Conservation (phyloP, 2,888 invertebrate genomes). For the Pelosia muscerda region DNA sequence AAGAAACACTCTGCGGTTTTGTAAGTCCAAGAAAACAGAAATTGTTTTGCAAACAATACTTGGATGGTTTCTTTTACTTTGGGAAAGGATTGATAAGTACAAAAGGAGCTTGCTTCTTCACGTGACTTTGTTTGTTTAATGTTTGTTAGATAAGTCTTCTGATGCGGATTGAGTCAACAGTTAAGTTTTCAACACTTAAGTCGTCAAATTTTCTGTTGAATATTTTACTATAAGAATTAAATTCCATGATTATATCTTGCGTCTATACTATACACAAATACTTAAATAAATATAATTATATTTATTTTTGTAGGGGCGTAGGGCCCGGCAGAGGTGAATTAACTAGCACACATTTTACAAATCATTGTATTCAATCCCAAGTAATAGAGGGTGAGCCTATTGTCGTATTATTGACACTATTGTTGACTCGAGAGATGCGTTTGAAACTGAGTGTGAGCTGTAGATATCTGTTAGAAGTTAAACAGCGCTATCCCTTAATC, state of each 20-base stretch:
- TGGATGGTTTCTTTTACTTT: background rate
- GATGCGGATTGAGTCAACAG: background rate
- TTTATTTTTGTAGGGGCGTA: too few relatives aligned
- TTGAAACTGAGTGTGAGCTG: too few relatives aligned
- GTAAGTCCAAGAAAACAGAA: background rate
- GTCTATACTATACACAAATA: too few relatives aligned
- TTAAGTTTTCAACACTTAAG: conserved; percentile 8
- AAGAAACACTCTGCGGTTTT: conserved; percentile 1
- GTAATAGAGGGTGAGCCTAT: too few relatives aligned
- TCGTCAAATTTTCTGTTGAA: background rate
- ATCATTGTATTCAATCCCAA: too few relatives aligned
- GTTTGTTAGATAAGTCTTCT: conserved; percentile 3
- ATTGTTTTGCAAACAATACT: background rate
- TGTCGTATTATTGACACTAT: too few relatives aligned
- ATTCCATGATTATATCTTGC: background rate
- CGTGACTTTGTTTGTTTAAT: background rate
- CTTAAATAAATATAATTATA: too few relatives aligned
- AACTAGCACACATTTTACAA: too few relatives aligned
- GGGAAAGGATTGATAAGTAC: conserved; percentile 2
- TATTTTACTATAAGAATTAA: background rate
- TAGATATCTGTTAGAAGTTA: too few relatives aligned
- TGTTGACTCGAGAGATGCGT: too few relatives aligned
- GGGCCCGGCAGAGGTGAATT: too few relatives aligned
- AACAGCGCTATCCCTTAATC: too few relatives aligned
- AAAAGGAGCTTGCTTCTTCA: background rate